Percentiles rank a stretch among this genome's conserved stretches.
phyloP scores from a whole-genome alignment of 2,113 vertebrate species.

The Pseudorhombus dupliciocellatus region DNA sequence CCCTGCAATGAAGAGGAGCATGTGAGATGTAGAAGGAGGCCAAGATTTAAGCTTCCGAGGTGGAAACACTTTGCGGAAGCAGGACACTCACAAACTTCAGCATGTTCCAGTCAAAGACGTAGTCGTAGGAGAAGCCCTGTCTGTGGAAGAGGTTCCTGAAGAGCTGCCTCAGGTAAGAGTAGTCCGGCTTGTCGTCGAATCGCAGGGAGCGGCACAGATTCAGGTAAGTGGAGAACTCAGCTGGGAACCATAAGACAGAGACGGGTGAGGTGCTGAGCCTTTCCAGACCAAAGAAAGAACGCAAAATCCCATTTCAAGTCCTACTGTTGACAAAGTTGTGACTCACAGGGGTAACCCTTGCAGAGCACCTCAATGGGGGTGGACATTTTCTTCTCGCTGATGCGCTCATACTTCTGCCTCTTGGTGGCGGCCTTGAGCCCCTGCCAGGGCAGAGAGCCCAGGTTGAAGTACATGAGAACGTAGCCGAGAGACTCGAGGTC shows the following conservation, averaged over 20 bases:
- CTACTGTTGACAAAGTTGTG: neutral
- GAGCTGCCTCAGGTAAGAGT: constrained; percentile 94
- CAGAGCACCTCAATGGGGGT: constrained; percentile 97
- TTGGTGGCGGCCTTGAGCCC: constrained; percentile 98
- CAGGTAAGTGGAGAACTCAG: constrained; percentile 98
- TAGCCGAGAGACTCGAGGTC: constrained; percentile 98
- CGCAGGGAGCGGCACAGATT: constrained; percentile 96
- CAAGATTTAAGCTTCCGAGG: neutral
- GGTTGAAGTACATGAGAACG: constrained; percentile 99
- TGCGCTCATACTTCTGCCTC: constrained; percentile 97
- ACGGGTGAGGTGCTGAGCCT: neutral
- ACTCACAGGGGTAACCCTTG: constrained; percentile 98
- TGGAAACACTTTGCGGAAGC: neutral
- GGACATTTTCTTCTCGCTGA: constrained; percentile 99
- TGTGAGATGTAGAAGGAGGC: neutral
- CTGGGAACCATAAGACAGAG: constrained; percentile 52
- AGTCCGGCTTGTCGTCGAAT: constrained; percentile 97
- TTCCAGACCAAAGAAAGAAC: neutral
- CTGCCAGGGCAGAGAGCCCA: constrained; percentile 98
- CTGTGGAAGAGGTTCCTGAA: constrained; percentile 98
- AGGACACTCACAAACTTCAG: constrained; percentile 93
- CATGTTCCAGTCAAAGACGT: constrained; percentile 99
- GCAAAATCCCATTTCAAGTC: neutral
- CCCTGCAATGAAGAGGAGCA: constrained; percentile 80
- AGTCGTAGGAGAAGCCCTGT: constrained; percentile 98